Conservation (phyloP, 2,797 vertebrate species). For the Smutsia gigantea region DNA sequence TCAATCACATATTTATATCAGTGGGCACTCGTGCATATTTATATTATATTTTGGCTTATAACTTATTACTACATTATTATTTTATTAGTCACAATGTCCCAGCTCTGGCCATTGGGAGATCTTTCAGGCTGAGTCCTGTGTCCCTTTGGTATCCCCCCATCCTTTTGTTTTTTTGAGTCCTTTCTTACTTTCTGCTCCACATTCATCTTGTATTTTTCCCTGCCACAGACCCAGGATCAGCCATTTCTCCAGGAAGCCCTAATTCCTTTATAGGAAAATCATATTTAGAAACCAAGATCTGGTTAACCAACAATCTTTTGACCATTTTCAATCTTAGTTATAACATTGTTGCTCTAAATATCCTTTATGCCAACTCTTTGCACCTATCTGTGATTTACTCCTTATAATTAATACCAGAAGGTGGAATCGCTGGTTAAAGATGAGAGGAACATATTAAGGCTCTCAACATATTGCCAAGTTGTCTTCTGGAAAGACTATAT, state of each 20-base stretch:
- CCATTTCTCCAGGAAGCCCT: not conserved
- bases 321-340: not conserved
- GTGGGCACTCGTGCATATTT: not conserved
- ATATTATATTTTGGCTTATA: not conserved
- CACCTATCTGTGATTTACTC: not conserved
- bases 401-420: not conserved
- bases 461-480: not conserved
- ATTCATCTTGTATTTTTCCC: not conserved
- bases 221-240: not conserved
- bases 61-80: not conserved
- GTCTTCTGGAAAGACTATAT: not conserved
- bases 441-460: not conserved
- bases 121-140: not conserved
- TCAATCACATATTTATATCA: not conserved
- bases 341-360: not conserved
- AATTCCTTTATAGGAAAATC: not conserved
- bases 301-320: not conserved
- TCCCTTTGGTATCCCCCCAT: not conserved
- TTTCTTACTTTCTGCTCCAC: not conserved
- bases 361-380: not conserved
- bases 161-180: not conserved
- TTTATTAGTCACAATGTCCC: not conserved
- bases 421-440: not conserved
- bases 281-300: not conserved
- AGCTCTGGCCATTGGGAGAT: not conserved